These are phyloP conservation scores for Portevinia maculata DNA, from an alignment of 2,888 invertebrate genomes.

Conservation along the genomic window DNA sequence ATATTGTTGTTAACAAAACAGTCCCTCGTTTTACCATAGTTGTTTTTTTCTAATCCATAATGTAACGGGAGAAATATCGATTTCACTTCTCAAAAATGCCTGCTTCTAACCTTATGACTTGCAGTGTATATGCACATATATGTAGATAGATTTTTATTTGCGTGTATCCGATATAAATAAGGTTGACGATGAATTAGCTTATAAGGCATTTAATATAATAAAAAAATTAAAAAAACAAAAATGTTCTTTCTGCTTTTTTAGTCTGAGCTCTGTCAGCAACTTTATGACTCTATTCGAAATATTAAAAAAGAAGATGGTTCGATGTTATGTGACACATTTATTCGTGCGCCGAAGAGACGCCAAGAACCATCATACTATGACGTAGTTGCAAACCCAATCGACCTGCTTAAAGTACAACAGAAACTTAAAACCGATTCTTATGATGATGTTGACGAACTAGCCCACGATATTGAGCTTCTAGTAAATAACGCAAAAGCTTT, in stretches of 20 bases:
- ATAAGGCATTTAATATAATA: not conserved
- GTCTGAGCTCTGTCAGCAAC: conserved; percentile 94
- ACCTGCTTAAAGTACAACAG: conserved; percentile 95
- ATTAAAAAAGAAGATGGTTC: conserved; percentile 96
- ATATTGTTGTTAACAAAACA: no score
- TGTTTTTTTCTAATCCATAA: no score
- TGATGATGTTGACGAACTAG: conserved; percentile 95
- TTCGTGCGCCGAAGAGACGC: conserved; percentile 95
- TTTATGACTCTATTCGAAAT: conserved; percentile 95
- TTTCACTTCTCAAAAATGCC: no score
- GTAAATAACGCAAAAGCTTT: conserved; percentile 97
- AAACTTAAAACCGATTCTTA: conserved; percentile 99
- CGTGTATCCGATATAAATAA: no score
- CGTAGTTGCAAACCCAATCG: conserved; percentile 97
- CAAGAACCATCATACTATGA: conserved; percentile 96
- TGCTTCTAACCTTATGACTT: no score
- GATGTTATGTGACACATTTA: conserved; percentile 95
- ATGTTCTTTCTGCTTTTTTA: conserved; percentile 80
- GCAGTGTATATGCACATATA: no score
- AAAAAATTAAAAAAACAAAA: not conserved
- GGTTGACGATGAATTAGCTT: no score
- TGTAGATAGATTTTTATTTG: no score
- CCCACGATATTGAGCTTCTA: conserved; percentile 94
- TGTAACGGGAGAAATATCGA: no score
- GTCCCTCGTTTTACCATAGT: no score